Evolutionary conservation across 2,888 invertebrate genomes (phyloP), one percentile per base, ranked within the genome.

Genomic region (Augiades crinisus): DNA sequence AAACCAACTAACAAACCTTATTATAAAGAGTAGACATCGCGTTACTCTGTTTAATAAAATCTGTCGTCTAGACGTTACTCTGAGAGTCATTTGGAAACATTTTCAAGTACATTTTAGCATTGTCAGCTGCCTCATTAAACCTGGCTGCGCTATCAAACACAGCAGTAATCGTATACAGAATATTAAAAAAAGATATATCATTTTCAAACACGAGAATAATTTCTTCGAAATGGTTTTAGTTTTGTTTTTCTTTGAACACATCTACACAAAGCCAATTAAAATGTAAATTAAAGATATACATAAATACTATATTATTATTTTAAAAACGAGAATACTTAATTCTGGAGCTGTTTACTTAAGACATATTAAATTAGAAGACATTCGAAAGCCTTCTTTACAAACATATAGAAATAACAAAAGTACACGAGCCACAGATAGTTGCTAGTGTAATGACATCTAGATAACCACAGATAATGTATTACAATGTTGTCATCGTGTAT

Each of bases 71-170:
- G 49, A 41, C 40, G 17, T 49, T 49, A 24, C 41, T 49, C 24
- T 49, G 33, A 33, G 24, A 22, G 12, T 16, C 36, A 17, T 45
- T 45, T 45, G 8, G 34, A 21, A 19, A 45, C 10, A 45, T 45
- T 45, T 45, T 22, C 16, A 22, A 34, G n/a, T 22, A 38, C 3
- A 16, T 33, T 46, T 46, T 16, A 17, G 36, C 36, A 7, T 7
- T 22, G 24, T 46, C 16, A 46, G 24, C 22, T 36, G 36, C 24
- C 46, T 36, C 34, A 34, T 46, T 46, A 46, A 36, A 36, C 45
- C 14, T 12, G 33, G 21, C 33, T 19, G 10, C 21, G 44, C 13
- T 22, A 8, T 13, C 14, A 44, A 44, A 44, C 33, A 13, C 5
- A 19, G n/a, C 13, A 44, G 13, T 27, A 21, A 37, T 14, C 4